Percentiles rank a stretch among this genome's conserved stretches.
phyloP scores from a whole-genome alignment of 2,113 vertebrate species.

The Prunella himalayana region DNA sequence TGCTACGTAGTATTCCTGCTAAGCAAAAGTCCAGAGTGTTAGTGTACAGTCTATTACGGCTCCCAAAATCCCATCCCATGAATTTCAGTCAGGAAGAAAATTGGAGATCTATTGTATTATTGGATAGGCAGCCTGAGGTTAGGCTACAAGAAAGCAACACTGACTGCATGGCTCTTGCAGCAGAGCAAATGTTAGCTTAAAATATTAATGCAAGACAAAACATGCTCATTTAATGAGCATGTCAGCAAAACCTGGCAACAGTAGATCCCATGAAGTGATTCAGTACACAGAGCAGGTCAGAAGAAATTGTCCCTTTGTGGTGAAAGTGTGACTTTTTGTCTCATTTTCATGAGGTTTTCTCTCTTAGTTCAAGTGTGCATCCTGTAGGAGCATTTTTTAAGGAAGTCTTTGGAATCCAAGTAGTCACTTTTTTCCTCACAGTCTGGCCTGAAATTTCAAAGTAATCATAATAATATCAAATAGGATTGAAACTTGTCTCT shows the following conservation, averaged over 20 bases:
- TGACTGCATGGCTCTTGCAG: not conserved
- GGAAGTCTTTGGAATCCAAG: not conserved
- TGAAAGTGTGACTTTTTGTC: not conserved
- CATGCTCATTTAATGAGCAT: not conserved
- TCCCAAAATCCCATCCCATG: not conserved
- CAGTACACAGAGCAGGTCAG: not conserved
- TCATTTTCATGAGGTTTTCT: not conserved
- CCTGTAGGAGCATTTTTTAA: not conserved
- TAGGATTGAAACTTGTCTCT: not conserved
- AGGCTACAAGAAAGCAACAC: not conserved
- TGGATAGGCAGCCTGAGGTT: not conserved
- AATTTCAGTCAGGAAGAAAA: not conserved
- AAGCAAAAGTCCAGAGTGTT: not conserved
- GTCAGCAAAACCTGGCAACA: not conserved
- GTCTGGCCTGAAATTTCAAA: not conserved
- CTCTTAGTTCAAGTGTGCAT: not conserved
- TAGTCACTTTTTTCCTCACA: not conserved
- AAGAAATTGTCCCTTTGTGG: not conserved
- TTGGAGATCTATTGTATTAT: not conserved
- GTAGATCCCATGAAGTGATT: not conserved
- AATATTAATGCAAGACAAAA: not conserved
- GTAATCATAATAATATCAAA: not conserved
- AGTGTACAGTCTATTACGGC: not conserved
- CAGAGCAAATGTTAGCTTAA: not conserved
- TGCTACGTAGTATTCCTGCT: not conserved